phyloP scores from a whole-genome alignment of 2,797 vertebrate genomes.

The Pteropus rufus region DNA sequence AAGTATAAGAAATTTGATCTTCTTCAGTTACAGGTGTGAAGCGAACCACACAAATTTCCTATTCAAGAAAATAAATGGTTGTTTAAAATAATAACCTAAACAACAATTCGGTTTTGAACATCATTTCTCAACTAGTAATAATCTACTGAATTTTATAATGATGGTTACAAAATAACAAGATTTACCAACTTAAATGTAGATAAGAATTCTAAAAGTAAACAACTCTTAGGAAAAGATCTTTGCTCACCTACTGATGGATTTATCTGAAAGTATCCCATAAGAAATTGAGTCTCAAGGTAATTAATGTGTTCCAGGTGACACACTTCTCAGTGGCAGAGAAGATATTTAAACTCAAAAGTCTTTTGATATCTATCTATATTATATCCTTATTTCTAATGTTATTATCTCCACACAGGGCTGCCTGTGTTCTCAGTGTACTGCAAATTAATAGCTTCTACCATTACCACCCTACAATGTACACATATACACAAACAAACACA shows the following conservation, averaged over 20 bases:
- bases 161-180: neutral
- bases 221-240: neutral
- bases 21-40: constrained; percentile 97
- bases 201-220: neutral
- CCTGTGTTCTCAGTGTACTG: neutral
- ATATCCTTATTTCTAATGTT: neutral
- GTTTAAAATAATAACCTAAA: constrained; percentile 37
- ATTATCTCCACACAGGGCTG: neutral
- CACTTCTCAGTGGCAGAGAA: neutral
- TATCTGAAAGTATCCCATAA: neutral
- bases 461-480: neutral
- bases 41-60: constrained; percentile 98
- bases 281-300: neutral
- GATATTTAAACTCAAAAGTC: neutral
- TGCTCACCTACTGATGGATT: neutral
- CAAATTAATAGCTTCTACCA: neutral
- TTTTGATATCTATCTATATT: neutral
- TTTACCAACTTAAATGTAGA: constrained; percentile 20
- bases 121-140: constrained; percentile 12
- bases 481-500: neutral
- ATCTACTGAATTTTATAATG: neutral
- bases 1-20: constrained; percentile 97
- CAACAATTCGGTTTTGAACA: constrained; percentile 24
- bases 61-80: constrained; percentile 62
- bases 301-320: neutral